Conservation (phyloP, 2,113 vertebrate species). For the Melierax canorus region DNA sequence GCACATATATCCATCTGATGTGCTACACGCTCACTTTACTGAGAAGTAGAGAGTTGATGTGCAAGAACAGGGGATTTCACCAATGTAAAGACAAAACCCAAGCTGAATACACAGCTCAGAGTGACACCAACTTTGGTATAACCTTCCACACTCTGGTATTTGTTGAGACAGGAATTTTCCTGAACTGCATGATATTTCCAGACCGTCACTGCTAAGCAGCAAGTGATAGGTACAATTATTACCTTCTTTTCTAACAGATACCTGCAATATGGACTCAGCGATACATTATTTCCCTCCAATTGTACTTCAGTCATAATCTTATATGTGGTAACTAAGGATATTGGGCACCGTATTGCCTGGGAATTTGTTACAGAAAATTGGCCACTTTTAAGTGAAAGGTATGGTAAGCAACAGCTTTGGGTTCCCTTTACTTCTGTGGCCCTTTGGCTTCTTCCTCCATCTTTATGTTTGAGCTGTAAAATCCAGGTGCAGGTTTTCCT, state of each 20-base stretch:
- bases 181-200: not conserved
- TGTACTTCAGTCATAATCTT: constrained; percentile 16
- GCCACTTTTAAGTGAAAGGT: constrained; percentile 66
- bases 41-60: not conserved
- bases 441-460: not conserved
- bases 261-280: constrained; percentile 61
- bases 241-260: constrained; percentile 61
- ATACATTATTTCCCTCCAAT: not conserved
- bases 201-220: not conserved
- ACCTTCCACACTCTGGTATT: not conserved
- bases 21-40: not conserved
- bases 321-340: constrained; percentile 47
- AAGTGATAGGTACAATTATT: not conserved
- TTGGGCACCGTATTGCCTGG: constrained; percentile 69
- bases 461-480: not conserved
- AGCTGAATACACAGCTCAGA: not conserved
- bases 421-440: not conserved
- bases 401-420: not conserved
- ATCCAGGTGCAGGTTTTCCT: not conserved
- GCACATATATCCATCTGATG: too few relatives aligned
- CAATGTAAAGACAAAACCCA: not conserved
- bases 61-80: not conserved
- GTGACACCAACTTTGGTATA: not conserved
- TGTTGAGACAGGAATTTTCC: not conserved
- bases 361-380: constrained; percentile 75